Conservation (phyloP, 2,888 invertebrate species). For the Leistus spinibarbis region DNA sequence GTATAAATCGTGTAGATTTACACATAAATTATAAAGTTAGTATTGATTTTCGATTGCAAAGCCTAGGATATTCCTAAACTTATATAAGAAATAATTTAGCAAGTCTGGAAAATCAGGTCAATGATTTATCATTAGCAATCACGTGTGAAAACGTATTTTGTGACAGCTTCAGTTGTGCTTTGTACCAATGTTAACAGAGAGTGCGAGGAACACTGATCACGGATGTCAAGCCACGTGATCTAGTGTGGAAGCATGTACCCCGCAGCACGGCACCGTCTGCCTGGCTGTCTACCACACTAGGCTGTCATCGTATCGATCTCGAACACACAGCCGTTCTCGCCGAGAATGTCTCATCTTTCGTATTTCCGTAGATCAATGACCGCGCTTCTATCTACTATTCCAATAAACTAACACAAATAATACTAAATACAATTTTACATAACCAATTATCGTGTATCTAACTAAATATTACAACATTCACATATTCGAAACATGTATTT, state of each 20-base stretch:
- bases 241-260: conserved; percentile 17
- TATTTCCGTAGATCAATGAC: conserved; percentile 30
- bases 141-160: conserved; percentile 20
- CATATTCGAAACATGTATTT: no score
- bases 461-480: no score
- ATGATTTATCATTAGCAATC: conserved; percentile 28
- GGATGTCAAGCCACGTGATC: conserved; percentile 35
- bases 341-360: conserved; percentile 24
- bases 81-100: neutral
- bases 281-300: conserved; percentile 23
- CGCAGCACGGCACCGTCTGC: conserved; percentile 13
- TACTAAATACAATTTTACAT: no score
- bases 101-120: neutral
- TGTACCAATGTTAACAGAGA: no score
- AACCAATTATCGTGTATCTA: no score
- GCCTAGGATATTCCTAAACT: no score
- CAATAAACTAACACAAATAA: no score
- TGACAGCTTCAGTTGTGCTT: conserved; percentile 1
- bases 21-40: neutral
- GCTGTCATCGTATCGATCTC: conserved; percentile 36
- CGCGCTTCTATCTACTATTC: neutral
- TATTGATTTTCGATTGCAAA: no score
- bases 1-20: neutral
- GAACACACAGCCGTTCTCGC: conserved; percentile 14
- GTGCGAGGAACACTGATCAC: conserved; percentile 26